phyloP scores from a whole-genome alignment of 2,888 invertebrate species.

The Helobdella robusta region DNA sequence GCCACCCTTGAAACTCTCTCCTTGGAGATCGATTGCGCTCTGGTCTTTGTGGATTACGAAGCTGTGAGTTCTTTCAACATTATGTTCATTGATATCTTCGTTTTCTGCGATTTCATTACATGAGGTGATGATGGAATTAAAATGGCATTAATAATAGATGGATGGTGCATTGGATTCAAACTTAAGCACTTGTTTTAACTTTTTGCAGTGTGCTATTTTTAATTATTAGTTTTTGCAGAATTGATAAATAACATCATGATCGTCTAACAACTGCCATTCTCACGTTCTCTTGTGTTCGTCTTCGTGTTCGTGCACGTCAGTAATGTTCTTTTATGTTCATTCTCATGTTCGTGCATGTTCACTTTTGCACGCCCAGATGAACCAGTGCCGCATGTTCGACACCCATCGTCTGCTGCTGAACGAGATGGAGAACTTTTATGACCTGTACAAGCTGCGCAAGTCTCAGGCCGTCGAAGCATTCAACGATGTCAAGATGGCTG shows the following conservation, averaged over 20 bases:
- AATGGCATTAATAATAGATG: too few relatives aligned
- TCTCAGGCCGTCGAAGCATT: constrained; percentile 63
- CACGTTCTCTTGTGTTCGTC: too few relatives aligned
- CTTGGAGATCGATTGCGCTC: constrained; percentile 66
- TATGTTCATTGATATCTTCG: not conserved
- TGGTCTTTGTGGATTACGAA: constrained; percentile 73
- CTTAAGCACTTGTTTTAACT: too few relatives aligned
- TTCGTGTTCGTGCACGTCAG: too few relatives aligned
- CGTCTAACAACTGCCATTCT: too few relatives aligned
- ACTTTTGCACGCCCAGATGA: too few relatives aligned
- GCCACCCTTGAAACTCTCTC: constrained; percentile 55
- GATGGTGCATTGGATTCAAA: too few relatives aligned
- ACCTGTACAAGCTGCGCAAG: constrained; percentile 82
- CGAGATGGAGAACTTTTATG: constrained; percentile 86
- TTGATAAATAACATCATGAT: too few relatives aligned
- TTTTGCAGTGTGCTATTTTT: too few relatives aligned
- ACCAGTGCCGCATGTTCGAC: constrained; percentile 58
- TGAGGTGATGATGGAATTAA: too few relatives aligned
- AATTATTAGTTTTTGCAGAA: too few relatives aligned
- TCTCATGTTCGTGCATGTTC: not conserved
- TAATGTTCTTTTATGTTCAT: not conserved
- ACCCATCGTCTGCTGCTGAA: constrained; percentile 75
- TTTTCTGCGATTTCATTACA: too few relatives aligned
- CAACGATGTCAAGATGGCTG: constrained; percentile 39
- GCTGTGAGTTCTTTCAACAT: constrained; percentile 52